Evolutionary conservation across 1,140 invertebrate genomes (phyloP), one percentile per base, ranked within the genome.

Genomic region (Portunus trituberculatus): DNA sequence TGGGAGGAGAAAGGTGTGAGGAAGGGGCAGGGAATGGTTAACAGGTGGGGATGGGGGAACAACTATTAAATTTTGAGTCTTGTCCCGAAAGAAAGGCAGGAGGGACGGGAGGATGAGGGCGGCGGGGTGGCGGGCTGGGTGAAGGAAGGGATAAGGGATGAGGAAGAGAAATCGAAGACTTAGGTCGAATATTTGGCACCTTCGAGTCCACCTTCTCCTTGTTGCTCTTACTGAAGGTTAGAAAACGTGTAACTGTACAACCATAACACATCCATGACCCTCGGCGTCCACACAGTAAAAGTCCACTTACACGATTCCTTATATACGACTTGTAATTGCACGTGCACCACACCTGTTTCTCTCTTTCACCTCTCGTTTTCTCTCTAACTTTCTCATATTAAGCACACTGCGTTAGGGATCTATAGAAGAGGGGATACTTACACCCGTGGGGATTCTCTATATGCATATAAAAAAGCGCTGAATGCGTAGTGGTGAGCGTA

Each of bases 401-500:
- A 76, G 67, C 67, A 76, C 67, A 76, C 67, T 76, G 67, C 20
- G 67, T 76, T n/a, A 76, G 67, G 67, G n/a, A 76, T 25, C 67
- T 76, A 76, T 76, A 76, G 67, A 76, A 76, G 67, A n/a, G 67
- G 67, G 67, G 67, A n/a, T 76, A 76, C 67, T 76, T 76, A 76
- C 67, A 76, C 12, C n/a, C n/a, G 67, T 76, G 67, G 67, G 67
- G 67, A 20, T 46, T 48, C 48, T 93, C 48, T 93, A 87, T 93
- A 93, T 93, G 84, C 48, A 59, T 93, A 93, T 87, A 94, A 94
- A 89, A 94, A 94, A 94, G 93, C 93, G 90, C 67, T 90, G n/a
- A 91, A 94, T 94, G 88, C 93, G 46, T 94, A 94, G 76, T 82
- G 59, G 46, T 94, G 93, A 94, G 93, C 93, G 31, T 94, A 67